Percentiles rank a stretch among this genome's conserved stretches.
Conservation (phyloP, 2,797 vertebrate genomes). For the Gallinago solitaria region DNA sequence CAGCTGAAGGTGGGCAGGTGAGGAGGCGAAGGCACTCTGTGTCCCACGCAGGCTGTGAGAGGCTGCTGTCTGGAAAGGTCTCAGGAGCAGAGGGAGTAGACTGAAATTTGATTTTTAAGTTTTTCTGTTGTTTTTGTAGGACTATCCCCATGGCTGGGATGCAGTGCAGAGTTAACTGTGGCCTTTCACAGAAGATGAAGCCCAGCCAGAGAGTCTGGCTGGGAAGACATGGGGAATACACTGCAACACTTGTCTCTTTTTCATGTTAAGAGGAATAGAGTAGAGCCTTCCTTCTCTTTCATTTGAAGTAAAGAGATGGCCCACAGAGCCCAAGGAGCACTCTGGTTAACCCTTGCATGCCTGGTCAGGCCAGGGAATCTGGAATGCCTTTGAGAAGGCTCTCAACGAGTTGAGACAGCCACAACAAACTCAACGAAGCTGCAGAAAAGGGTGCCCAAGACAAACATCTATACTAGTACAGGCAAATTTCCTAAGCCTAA, state of each 20-base stretch:
- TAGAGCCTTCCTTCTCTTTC: background rate
- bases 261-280: background rate
- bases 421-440: background rate
- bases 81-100: background rate
- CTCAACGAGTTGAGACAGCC: background rate
- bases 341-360: background rate
- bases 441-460: background rate
- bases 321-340: background rate
- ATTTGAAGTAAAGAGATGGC: background rate
- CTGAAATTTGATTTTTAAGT: background rate
- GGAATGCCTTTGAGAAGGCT: background rate
- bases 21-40: background rate
- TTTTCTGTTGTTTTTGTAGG: background rate
- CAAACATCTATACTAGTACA: background rate
- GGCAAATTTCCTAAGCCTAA: background rate
- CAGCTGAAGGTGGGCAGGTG: background rate
- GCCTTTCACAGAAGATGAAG: background rate
- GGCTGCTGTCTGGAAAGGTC: background rate
- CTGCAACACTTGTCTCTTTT: background rate
- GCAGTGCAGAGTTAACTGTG: background rate
- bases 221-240: background rate
- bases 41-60: background rate
- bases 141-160: background rate
- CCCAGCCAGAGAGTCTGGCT: background rate
- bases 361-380: background rate